Evolutionary conservation across 2,888 invertebrate genomes (phyloP).

Genomic region (Globia sparganii): DNA sequence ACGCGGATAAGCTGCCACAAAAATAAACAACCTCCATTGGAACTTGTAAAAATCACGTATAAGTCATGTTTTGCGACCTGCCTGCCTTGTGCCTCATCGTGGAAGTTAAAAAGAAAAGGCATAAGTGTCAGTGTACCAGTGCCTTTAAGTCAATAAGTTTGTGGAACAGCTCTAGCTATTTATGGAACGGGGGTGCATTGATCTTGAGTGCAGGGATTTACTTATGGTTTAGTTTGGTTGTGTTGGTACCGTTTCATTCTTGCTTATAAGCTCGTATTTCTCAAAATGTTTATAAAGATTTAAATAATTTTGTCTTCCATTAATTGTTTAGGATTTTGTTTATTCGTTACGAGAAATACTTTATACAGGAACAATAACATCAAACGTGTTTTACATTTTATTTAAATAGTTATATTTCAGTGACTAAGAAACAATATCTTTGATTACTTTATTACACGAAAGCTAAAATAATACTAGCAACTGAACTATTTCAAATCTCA

Average conservation of each 20-base stretch:
- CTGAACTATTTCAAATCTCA: neutral
- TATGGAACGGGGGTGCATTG: slow-evolving; percentile 82
- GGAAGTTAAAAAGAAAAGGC: slow-evolving; percentile 51
- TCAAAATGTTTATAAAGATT: neutral
- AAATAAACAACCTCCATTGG: slow-evolving; percentile 45
- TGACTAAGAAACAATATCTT: no score
- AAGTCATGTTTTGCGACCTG: slow-evolving; percentile 41
- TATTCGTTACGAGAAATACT: neutral
- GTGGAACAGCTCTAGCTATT: slow-evolving; percentile 72
- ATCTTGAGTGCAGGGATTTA: slow-evolving; percentile 70
- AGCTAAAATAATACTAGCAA: neutral
- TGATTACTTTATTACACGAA: neutral
- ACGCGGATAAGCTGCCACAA: slow-evolving; percentile 5
- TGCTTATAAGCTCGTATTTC: slow-evolving; percentile 3
- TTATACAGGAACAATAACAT: neutral
- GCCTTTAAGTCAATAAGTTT: slow-evolving; percentile 58
- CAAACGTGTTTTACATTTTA: neutral
- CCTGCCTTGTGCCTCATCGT: slow-evolving; percentile 44
- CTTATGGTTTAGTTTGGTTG: slow-evolving; percentile 36
- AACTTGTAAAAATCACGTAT: slow-evolving; percentile 38
- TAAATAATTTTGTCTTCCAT: neutral
- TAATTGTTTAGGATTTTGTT: neutral
- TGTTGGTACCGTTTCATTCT: slow-evolving; percentile 11
- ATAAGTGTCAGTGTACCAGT: neutral
- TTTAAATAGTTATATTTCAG: no score